Percentiles rank a stretch among this genome's conserved stretches.
phyloP scores from a whole-genome alignment of 1,140 invertebrate species.

The Gryon sp. region DNA sequence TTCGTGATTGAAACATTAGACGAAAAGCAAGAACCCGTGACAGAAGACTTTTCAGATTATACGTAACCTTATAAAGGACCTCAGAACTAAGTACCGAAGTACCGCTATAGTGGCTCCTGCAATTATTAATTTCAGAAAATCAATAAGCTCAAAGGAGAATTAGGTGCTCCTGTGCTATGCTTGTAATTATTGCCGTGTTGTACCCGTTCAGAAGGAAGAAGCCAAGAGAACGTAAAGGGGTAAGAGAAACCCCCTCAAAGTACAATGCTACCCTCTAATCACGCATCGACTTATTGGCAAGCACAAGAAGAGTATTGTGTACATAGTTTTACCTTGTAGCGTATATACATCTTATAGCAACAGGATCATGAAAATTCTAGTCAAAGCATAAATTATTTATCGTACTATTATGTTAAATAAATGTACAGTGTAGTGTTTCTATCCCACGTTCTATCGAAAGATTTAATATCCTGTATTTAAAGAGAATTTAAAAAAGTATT shows the following conservation, averaged over 20 bases:
- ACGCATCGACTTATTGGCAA: conserved; percentile 77
- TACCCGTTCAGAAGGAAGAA: conserved; percentile 49
- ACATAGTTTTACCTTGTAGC: conserved; percentile 51
- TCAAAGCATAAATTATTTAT: conserved; percentile 32
- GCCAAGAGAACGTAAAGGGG: conserved; percentile 39
- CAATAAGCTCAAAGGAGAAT: conserved; percentile 76
- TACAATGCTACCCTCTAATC: conserved; percentile 78
- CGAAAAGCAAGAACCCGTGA: conserved; percentile 10
- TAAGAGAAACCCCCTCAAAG: conserved; percentile 69
- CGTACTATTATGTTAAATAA: not conserved
- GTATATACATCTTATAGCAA: conserved; percentile 12
- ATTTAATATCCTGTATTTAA: no score
- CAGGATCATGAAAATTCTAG: conserved; percentile 20
- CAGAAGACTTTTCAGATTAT: conserved; percentile 57
- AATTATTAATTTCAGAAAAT: conserved; percentile 78
- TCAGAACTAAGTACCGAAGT: conserved; percentile 39
- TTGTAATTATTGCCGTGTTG: conserved; percentile 76
- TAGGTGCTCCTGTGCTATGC: conserved; percentile 63
- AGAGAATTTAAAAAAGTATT: no score
- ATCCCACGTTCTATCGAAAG: not conserved
- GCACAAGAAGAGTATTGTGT: conserved; percentile 67
- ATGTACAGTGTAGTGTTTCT: conserved; percentile 28
- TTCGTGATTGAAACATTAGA: conserved; percentile 19
- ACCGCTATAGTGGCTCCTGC: conserved; percentile 53
- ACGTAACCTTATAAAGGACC: conserved; percentile 57